These are phyloP conservation scores for Melitaea cinxia DNA, from an alignment of 1,140 invertebrate species.

Conservation along the genomic window DNA sequence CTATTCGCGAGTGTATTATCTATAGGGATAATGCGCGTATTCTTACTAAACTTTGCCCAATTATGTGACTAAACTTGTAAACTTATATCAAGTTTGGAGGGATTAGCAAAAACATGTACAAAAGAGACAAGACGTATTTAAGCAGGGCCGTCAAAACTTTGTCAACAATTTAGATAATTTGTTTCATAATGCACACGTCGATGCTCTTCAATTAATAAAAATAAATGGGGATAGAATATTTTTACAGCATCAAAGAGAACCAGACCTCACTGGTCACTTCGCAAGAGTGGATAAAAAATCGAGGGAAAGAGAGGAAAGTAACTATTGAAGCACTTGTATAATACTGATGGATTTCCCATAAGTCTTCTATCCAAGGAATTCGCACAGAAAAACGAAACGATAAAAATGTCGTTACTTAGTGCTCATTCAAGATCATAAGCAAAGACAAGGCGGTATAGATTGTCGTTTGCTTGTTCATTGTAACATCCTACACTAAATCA, in stretches of 20 bases:
- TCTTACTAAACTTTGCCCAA: slow-evolving; percentile 41
- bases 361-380: no score
- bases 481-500: no score
- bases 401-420: no score
- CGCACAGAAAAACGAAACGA: no score
- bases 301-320: slow-evolving; percentile 55
- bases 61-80: slow-evolving; percentile 32
- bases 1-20: background rate
- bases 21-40: slow-evolving; percentile 40
- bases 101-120: no score
- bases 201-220: slow-evolving; percentile 22
- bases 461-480: no score
- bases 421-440: no score
- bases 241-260: slow-evolving; percentile 46
- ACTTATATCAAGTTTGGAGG: no score
- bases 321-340: no score
- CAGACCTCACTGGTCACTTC: slow-evolving; percentile 37
- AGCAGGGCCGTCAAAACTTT: background rate
- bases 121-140: background rate
- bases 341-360: no score
- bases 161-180: background rate
- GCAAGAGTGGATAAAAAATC: slow-evolving; percentile 46
- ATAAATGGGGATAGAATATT: slow-evolving; percentile 49
- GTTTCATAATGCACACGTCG: background rate
- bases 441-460: no score